Evolutionary conservation across 2,888 invertebrate genomes (phyloP).

Genomic region (Lasioglossum malachurum): DNA sequence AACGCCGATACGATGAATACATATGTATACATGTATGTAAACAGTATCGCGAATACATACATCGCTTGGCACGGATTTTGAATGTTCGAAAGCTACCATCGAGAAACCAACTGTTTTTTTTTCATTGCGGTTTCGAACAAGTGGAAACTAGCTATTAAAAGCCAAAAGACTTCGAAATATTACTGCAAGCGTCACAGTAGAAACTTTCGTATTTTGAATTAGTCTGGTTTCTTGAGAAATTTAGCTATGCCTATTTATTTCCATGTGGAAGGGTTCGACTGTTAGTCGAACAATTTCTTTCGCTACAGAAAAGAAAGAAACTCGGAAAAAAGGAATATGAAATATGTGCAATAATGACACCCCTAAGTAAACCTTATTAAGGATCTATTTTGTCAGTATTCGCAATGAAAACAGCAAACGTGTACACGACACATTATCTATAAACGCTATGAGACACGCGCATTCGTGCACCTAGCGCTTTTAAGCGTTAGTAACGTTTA

Average conservation of each 20-base stretch:
- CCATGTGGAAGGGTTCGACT: constrained; percentile 8
- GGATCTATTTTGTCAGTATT: constrained; percentile 45
- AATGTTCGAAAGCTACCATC: constrained; percentile 66
- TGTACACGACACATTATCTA: neutral
- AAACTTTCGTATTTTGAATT: constrained; percentile 22
- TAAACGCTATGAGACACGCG: constrained; percentile 19
- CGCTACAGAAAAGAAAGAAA: constrained; percentile 37
- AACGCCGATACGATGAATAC: constrained; percentile 38
- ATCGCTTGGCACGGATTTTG: constrained; percentile 78
- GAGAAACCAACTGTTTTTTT: constrained; percentile 42
- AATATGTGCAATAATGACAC: constrained; percentile 80
- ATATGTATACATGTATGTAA: neutral
- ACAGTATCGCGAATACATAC: constrained; percentile 71
- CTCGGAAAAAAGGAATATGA: constrained; percentile 63
- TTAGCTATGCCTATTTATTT: constrained; percentile 9
- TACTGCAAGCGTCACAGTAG: constrained; percentile 38
- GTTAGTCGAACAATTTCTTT: neutral
- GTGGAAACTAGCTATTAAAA: constrained; percentile 45
- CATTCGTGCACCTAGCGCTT: neutral
- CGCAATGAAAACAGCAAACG: constrained; percentile 39
- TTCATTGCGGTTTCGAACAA: constrained; percentile 31
- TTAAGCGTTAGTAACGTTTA: constrained; percentile 19
- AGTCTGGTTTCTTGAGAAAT: constrained; percentile 10
- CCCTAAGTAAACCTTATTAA: constrained; percentile 62
- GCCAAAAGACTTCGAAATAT: constrained; percentile 1